These are phyloP conservation scores for Sphaerophoria rueppellii DNA, from an alignment of 2,888 invertebrate species.

Conservation along the genomic window DNA sequence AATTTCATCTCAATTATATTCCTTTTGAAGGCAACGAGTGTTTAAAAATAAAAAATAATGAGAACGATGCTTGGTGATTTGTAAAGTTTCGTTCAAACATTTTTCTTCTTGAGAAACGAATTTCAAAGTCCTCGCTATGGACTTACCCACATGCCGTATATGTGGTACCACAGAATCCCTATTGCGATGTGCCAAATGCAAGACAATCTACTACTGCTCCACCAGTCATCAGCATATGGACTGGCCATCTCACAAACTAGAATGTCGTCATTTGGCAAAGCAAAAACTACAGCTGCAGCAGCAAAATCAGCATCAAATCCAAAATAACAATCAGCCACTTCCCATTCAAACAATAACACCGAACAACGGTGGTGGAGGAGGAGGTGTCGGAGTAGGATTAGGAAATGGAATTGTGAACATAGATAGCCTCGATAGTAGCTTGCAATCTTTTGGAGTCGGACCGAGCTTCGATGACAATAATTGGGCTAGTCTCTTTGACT, in stretches of 20 bases:
- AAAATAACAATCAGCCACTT: conserved; percentile 65
- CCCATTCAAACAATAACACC: conserved; percentile 39
- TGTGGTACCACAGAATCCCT: conserved; percentile 82
- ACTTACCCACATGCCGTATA: conserved; percentile 77
- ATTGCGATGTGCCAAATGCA: conserved; percentile 89
- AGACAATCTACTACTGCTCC: conserved; percentile 89
- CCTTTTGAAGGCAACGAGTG: too few species aligned
- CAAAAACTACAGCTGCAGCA: conserved; percentile 75
- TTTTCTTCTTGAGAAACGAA: too few species aligned
- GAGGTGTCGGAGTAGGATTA: not conserved
- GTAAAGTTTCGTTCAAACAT: too few species aligned
- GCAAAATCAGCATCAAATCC: conserved; percentile 77
- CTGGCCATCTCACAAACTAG: conserved; percentile 89
- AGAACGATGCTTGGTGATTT: too few species aligned
- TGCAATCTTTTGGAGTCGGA: conserved; percentile 30
- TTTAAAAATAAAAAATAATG: too few species aligned
- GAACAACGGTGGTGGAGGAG: conserved; percentile 33
- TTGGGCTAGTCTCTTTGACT: conserved; percentile 54
- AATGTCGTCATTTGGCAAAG: conserved; percentile 83
- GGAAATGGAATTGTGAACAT: not conserved
- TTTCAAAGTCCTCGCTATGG: conserved; percentile 53
- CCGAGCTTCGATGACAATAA: conserved; percentile 36
- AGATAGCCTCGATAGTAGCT: conserved; percentile 10
- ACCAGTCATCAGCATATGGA: conserved; percentile 90
- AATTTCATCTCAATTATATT: too few species aligned